These are phyloP conservation scores for Tonatia bakeri DNA, from an alignment of 2,113 vertebrate genomes.

Conservation along the genomic window DNA sequence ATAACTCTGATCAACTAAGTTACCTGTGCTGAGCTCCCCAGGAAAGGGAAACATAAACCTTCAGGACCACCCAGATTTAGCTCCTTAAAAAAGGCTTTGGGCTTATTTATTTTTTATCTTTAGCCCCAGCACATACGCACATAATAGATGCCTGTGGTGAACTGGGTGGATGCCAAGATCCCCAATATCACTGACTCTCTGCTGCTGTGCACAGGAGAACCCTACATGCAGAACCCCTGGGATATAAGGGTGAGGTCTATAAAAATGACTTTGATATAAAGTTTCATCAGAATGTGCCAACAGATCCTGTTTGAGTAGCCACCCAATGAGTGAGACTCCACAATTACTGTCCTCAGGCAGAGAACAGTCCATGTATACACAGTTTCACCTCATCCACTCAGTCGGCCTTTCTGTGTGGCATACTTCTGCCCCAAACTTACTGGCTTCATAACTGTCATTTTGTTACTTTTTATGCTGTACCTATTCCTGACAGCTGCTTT, in stretches of 20 bases:
- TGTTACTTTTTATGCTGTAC: background rate
- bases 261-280: background rate
- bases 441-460: background rate
- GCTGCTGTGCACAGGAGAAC: background rate
- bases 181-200: background rate
- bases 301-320: background rate
- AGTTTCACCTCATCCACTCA: fast-evolving
- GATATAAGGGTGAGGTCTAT: background rate
- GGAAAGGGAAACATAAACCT: background rate
- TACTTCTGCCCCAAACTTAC: background rate
- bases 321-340: background rate
- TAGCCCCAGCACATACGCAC: background rate
- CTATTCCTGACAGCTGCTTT: background rate
- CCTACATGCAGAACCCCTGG: fast-evolving
- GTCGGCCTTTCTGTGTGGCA: background rate
- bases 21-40: background rate
- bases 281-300: background rate
- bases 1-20: background rate
- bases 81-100: background rate
- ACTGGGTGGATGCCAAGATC: background rate
- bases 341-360: background rate
- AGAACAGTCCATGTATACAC: background rate
- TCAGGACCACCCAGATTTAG: background rate
- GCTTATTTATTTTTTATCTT: background rate
- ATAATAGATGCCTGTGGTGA: too few species aligned